Evolutionary conservation across 2,888 invertebrate genomes (phyloP), one percentile per base, ranked within the genome.

Genomic region (Tyria jacobaeae): DNA sequence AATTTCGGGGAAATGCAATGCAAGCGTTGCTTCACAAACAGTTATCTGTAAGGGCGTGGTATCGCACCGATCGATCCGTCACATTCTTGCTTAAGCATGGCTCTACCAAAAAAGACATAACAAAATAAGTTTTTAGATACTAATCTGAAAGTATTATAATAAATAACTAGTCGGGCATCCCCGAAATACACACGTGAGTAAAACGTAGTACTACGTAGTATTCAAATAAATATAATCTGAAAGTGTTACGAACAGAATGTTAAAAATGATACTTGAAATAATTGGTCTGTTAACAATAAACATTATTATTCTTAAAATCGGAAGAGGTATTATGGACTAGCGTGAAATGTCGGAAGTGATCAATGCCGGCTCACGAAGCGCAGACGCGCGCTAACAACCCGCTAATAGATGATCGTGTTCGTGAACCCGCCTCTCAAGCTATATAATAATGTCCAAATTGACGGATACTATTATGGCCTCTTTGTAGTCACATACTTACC

Each of bases 341-440:
- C 73, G 78, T 70, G 68, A 71, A 69, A 79, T 74, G 88, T 90
- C 90, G 92, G 92, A 92, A 92, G 89, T 89, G 88, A 90, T 90
- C 89, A 86, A 83, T 79, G 82, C 65, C 71, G 78, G 84, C 87
- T 90, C 92, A 92, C 92, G 91, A 91, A 76, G 85, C 81, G 80
- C 84, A 71, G 85, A 85, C 86, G 85, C 85, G 87, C 86, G 87
- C 88, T 91, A 91, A 92, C 90, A 84, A 89, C 82, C 79, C 87
- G 86, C 89, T 92, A 91, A 92, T 91, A 89, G 89, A 83, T 85
- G 84, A 86, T 88, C 90, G 87, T 87, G 90, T 79, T 88, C 89
- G 91, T 85, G 89, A 89, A 85, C 88, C 84, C 86, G 82, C 87
- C 86, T 82, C 82, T 83, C 80, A 75, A 77, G 75, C 82, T 81